These are phyloP conservation scores for Proterorhinus semilunaris DNA, from an alignment of 2,113 vertebrate species.

Conservation along the genomic window DNA sequence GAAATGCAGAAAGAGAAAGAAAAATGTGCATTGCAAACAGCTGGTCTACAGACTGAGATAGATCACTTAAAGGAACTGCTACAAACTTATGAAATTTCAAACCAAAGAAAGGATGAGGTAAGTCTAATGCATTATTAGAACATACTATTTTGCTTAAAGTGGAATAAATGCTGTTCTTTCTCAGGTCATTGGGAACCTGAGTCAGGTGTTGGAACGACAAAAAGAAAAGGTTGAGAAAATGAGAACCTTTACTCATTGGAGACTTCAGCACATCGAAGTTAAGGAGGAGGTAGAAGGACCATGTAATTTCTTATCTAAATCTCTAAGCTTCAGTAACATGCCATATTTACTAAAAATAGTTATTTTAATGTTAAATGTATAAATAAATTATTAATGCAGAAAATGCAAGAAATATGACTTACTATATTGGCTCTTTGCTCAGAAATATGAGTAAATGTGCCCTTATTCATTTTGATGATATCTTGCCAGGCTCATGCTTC, in stretches of 20 bases:
- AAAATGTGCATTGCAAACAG: conserved; percentile 72
- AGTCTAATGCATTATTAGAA: neutral
- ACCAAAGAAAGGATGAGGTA: conserved; percentile 93
- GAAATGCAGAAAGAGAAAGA: conserved; percentile 87
- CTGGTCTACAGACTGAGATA: conserved; percentile 77
- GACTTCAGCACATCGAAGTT: conserved; percentile 78
- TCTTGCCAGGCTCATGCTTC: conserved; percentile 75
- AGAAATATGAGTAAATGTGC: conserved; percentile 26
- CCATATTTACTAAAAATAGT: neutral
- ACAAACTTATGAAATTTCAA: conserved; percentile 83
- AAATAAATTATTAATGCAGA: conserved; percentile 4
- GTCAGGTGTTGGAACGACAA: conserved; percentile 83
- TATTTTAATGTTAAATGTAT: conserved; percentile 3
- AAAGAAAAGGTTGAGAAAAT: conserved; percentile 87
- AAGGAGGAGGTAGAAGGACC: conserved; percentile 82
- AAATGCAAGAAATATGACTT: conserved; percentile 4
- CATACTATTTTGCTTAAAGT: neutral
- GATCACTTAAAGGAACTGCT: conserved; percentile 83
- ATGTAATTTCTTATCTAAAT: neutral
- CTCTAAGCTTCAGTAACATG: neutral
- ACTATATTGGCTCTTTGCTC: conserved; percentile 5
- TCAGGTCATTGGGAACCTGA: conserved; percentile 89
- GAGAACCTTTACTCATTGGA: conserved; percentile 87
- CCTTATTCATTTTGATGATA: conserved; percentile 37
- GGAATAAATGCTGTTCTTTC: conserved; percentile 2